Conservation (phyloP, 2,797 vertebrate species). For the Chaunax sp. region DNA sequence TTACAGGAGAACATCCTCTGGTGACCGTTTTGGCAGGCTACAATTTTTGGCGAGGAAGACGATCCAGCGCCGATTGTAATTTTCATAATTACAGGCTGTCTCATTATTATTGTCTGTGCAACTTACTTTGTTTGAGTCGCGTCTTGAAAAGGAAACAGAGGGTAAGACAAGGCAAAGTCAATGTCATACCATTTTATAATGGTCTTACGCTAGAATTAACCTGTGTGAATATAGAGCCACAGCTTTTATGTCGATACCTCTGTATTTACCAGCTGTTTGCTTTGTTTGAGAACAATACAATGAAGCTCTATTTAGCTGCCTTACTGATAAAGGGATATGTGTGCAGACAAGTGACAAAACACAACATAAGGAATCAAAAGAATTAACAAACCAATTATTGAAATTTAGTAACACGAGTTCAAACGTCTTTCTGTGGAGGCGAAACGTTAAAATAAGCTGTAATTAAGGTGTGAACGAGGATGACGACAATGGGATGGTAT, state of each 20-base stretch:
- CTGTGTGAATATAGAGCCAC: neutral
- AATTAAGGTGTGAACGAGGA: slow-evolving; percentile 19
- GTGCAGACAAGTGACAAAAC: neutral
- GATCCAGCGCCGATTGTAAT: too few relatives aligned
- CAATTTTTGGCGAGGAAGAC: too few relatives aligned
- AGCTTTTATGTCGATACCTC: neutral
- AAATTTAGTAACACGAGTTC: slow-evolving; percentile 25
- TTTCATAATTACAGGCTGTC: too few relatives aligned
- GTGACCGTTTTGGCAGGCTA: too few relatives aligned
- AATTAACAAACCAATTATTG: slow-evolving; percentile 29
- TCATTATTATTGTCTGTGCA: too few relatives aligned
- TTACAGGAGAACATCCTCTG: too few relatives aligned
- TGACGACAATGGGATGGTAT: neutral
- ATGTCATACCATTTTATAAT: neutral
- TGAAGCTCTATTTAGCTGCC: neutral
- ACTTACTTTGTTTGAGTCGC: too few relatives aligned
- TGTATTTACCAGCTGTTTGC: neutral
- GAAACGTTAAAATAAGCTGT: slow-evolving; percentile 45
- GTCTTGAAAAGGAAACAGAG: neutral
- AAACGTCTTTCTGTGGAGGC: slow-evolving; percentile 40
- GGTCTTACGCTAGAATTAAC: neutral
- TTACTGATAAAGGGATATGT: neutral
- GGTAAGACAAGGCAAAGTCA: neutral
- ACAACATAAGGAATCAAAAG: slow-evolving; percentile 15
- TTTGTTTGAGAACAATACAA: slow-evolving; percentile 3